A percentile compares a stretch with the other conserved stretches of the same genome.
phyloP scores from a whole-genome alignment of 1,140 invertebrate species.

The Psilanteris sp. region DNA sequence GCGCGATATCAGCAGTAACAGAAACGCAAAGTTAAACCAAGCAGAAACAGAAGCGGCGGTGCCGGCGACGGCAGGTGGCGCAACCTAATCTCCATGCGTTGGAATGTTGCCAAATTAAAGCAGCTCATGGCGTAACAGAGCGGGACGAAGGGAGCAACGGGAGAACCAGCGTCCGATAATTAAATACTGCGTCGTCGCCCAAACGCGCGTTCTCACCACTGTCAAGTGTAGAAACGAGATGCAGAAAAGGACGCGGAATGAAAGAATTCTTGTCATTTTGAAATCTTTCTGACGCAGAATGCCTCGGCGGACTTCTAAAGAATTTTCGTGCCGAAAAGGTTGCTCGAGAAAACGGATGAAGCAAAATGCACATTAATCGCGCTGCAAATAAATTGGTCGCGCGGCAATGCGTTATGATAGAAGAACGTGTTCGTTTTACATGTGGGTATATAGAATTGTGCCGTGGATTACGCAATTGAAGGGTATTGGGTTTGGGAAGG shows the following conservation, averaged over 20 bases:
- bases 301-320: conserved; percentile 59
- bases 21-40: conserved; percentile 18
- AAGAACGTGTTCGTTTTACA: background rate
- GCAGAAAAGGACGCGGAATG: conserved; percentile 54
- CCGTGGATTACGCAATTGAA: too few species aligned
- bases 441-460: too few species aligned
- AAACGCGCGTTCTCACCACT: conserved; percentile 61
- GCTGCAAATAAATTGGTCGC: conserved; percentile 39
- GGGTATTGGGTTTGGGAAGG: too few species aligned
- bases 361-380: conserved; percentile 45
- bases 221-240: conserved; percentile 49
- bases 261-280: conserved; percentile 63
- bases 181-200: conserved; percentile 56
- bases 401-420: conserved; percentile 6
- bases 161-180: conserved; percentile 50
- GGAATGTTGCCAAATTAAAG: conserved; percentile 69
- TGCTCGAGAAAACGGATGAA: conserved; percentile 45
- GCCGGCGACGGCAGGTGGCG: conserved; percentile 56
- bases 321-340: conserved; percentile 55
- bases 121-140: conserved; percentile 26
- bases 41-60: conserved; percentile 55
- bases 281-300: conserved; percentile 62
- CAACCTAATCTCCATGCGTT: conserved; percentile 66
- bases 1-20: conserved; percentile 47
- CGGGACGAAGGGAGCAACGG: background rate